Percentiles rank a stretch among this genome's conserved stretches.
Conservation (phyloP, 2,888 invertebrate genomes). For the Drosophila tripunctata region DNA sequence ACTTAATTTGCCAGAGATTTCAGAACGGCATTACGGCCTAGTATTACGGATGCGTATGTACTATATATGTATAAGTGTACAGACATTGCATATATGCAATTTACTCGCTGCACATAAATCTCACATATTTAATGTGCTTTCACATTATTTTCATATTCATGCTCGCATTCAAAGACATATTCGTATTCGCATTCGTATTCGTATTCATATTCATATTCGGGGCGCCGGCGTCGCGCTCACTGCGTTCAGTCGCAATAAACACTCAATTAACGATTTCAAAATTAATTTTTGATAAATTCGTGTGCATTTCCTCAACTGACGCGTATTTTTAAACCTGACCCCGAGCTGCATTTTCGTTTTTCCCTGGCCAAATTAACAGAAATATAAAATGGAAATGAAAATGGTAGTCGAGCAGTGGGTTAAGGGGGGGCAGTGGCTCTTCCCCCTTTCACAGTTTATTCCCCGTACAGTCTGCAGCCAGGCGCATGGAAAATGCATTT, state of each 20-base stretch:
- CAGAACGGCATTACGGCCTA: background rate
- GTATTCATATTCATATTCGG: constrained; percentile 16
- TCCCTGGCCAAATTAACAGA: constrained; percentile 66
- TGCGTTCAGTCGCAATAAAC: constrained; percentile 79
- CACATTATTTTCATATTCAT: constrained; percentile 58
- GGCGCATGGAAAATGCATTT: constrained; percentile 70
- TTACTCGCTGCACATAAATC: constrained; percentile 61
- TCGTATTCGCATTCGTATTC: constrained; percentile 33
- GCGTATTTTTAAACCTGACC: constrained; percentile 58
- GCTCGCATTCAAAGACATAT: too few relatives aligned
- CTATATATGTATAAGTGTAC: constrained; percentile 5
- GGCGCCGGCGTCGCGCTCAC: constrained; percentile 52
- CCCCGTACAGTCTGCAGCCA: constrained; percentile 22
- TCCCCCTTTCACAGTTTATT: constrained; percentile 8
- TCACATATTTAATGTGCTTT: constrained; percentile 60
- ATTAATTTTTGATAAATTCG: constrained; percentile 82
- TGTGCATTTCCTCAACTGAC: constrained; percentile 66
- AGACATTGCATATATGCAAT: constrained; percentile 54
- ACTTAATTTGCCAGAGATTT: constrained; percentile 10
- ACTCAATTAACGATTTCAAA: constrained; percentile 83
- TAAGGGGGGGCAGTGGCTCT: constrained; percentile 8
- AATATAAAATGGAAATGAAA: constrained; percentile 67
- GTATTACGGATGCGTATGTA: background rate
- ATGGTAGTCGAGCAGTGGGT: constrained; percentile 11
- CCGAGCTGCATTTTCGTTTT: constrained; percentile 17